A percentile compares a stretch with the other conserved stretches of the same genome.
phyloP scores from a whole-genome alignment of 2,888 invertebrate genomes.

The Schizaphis graminum region DNA sequence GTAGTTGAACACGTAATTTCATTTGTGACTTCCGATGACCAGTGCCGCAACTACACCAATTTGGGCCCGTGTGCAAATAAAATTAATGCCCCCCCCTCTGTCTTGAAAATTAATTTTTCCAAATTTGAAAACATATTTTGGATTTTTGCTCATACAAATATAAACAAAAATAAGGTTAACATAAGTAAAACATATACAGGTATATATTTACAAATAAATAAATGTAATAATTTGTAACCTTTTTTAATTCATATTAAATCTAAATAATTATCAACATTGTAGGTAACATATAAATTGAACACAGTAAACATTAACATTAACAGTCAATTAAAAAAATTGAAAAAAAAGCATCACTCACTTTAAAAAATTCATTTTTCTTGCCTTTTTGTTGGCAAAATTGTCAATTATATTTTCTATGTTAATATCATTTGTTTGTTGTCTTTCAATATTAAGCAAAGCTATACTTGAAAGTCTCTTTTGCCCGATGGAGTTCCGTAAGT shows the following conservation, averaged over 20 bases:
- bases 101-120: too few species aligned
- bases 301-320: slow-evolving; percentile 7
- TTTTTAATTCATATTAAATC: slow-evolving; percentile 1
- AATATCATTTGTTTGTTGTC: not conserved
- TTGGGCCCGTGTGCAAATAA: too few species aligned
- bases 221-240: not conserved
- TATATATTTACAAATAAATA: slow-evolving; percentile 18
- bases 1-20: too few species aligned
- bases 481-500: not conserved
- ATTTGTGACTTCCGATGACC: too few species aligned
- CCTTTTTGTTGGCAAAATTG: not conserved
- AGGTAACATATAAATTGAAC: not conserved
- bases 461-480: not conserved
- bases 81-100: too few species aligned
- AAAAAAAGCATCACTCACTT: slow-evolving; percentile 6
- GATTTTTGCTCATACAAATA: too few species aligned
- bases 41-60: too few species aligned
- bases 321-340: not conserved
- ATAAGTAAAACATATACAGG: too few species aligned
- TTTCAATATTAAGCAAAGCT: not conserved
- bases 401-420: not conserved
- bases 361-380: not conserved
- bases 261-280: slow-evolving; percentile 19
- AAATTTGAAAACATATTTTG: too few species aligned
- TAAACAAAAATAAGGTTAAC: too few species aligned